A percentile compares a stretch with the other conserved stretches of the same genome.
Conservation (phyloP, 1,140 invertebrate species). For the Teleopsis dalmanni region DNA sequence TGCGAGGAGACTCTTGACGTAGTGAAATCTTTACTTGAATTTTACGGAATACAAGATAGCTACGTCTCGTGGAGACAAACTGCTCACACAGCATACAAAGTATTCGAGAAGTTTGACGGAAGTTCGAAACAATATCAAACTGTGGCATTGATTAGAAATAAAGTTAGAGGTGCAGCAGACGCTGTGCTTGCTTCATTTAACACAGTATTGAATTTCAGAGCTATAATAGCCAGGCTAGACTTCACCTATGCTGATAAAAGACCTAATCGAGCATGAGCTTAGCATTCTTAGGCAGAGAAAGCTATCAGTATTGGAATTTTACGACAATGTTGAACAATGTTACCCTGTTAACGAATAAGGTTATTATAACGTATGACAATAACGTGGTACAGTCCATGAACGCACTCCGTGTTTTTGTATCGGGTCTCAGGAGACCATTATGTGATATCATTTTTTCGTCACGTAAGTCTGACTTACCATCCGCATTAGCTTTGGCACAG, state of each 20-base stretch:
- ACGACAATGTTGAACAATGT: constrained; percentile 12
- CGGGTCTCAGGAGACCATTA: constrained; percentile 8
- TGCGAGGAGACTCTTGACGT: constrained; percentile 16
- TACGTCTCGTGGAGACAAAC: constrained; percentile 19
- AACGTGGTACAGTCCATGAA: not conserved
- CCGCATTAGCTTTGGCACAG: constrained; percentile 17
- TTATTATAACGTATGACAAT: constrained; percentile 15
- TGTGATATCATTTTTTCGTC: constrained; percentile 13
- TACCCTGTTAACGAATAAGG: constrained; percentile 14
- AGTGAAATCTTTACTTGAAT: constrained; percentile 18
- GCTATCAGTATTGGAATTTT: constrained; percentile 12
- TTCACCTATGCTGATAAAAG: constrained; percentile 18
- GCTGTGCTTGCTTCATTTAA: constrained; percentile 16
- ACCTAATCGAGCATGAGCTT: constrained; percentile 16
- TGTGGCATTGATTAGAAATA: constrained; percentile 19
- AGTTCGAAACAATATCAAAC: constrained; percentile 19
- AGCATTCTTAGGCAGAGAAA: constrained; percentile 11
- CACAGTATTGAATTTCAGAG: constrained; percentile 18
- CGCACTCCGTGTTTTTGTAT: constrained; percentile 14
- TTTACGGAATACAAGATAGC: constrained; percentile 15
- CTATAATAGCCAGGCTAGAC: constrained; percentile 14
- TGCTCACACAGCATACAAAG: constrained; percentile 17
- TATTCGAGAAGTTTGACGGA: constrained; percentile 16
- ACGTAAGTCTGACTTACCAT: constrained; percentile 13
- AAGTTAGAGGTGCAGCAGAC: constrained; percentile 17